These are phyloP conservation scores for Sceloporus tristichus DNA, from an alignment of 2,113 vertebrate species.

Conservation along the genomic window DNA sequence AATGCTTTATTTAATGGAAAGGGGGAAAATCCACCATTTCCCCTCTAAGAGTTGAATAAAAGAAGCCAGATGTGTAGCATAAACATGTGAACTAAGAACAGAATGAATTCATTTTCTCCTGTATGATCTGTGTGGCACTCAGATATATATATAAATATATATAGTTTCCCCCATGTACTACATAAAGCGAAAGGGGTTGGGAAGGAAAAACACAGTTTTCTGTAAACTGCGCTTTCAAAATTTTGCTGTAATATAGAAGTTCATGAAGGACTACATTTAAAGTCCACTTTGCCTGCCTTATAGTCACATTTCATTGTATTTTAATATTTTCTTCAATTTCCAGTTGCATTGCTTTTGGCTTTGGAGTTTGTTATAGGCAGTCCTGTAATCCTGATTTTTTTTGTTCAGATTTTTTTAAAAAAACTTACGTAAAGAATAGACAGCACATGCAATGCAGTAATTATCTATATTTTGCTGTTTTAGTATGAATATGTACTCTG, in stretches of 20 bases:
- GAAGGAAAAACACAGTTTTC: constrained; percentile 57
- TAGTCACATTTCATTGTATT: constrained; percentile 69
- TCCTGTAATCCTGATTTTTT: constrained; percentile 71
- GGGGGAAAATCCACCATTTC: constrained; percentile 50
- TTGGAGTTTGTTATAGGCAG: constrained; percentile 77
- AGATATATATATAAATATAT: constrained; percentile 43
- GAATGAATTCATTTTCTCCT: constrained; percentile 57
- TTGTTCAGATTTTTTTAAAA: constrained; percentile 38
- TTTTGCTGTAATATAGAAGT: constrained; percentile 72
- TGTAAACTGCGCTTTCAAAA: constrained; percentile 52
- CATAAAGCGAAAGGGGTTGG: constrained; percentile 54
- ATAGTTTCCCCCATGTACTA: constrained; percentile 45
- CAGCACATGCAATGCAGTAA: constrained; percentile 75
- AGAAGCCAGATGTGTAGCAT: constrained; percentile 50
- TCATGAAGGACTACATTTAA: constrained; percentile 62
- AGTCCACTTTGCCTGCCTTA: constrained; percentile 70
- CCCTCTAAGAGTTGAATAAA: constrained; percentile 49
- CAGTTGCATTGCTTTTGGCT: constrained; percentile 75
- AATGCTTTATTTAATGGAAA: constrained; percentile 49
- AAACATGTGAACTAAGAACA: constrained; percentile 47
- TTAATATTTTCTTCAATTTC: constrained; percentile 69
- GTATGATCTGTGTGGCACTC: constrained; percentile 49
- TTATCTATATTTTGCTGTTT: constrained; percentile 75
- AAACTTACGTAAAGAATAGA: constrained; percentile 72
- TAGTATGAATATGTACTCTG: constrained; percentile 76